Base-by-base conservation (phyloP, 2,797 vertebrate genomes). In the Alcedo quadribrachys region DNA sequence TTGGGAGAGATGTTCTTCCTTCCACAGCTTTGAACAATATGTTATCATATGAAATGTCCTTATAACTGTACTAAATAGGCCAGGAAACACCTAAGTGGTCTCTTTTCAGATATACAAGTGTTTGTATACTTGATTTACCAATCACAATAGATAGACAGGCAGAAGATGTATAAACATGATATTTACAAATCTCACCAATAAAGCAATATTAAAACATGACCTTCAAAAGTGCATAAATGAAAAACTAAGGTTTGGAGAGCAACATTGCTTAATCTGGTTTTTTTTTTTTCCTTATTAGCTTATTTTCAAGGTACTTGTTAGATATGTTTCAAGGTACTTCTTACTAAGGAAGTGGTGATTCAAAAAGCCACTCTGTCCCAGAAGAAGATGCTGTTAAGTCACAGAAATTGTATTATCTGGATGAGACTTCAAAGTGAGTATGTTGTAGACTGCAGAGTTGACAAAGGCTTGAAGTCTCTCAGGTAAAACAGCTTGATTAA, bases 11-110 rank as follows among this genome's bases (percentile, higher is more conserved):
- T 1, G 4, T 25, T 77, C 75, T 48, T 90, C 21, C 33, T 86
- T 88, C 82, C 54, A 75, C 15, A 68, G 40, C 70, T 92, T 88
- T 87, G 81, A 90, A 77, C n/a, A 89, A 16, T 32, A 33, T 46
- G n/a, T 73, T 87, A 54, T 75, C 30, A 17, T 62, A 54, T 1
- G 2, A 91, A 85, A 89, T 32, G 6, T 35, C 57, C 33, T 78
- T 81, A 46, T 11, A 84, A 46, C 20, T 82, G 28, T 79, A 82
- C n/a, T 54, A n/a, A 76, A 80, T 8, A 82, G 11, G 13, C 12
- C 37, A 54, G 25, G 48, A 67, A 78, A 61, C 79, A 88, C 6
- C 32, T 45, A 66, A 21, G 37, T 30, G n/a, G 28, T 51, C 24
- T 83, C 30, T 67, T 71, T 70, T 57, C 71, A 68, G 14, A 82